Conservation (phyloP, 2,888 invertebrate genomes). For the Polydrusus cervinus region DNA sequence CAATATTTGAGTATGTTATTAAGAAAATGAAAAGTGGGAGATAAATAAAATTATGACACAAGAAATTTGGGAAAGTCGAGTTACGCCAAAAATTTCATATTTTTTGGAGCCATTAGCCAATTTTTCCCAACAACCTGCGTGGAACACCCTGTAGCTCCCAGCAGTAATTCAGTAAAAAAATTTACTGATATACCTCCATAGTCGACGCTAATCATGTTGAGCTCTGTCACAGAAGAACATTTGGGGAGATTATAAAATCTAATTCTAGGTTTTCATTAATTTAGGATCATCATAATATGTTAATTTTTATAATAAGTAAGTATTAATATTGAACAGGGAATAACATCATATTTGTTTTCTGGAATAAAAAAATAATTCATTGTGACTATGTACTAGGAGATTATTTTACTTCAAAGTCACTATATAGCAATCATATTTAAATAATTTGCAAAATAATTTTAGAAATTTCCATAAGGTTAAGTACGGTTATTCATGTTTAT, state of each 20-base stretch:
- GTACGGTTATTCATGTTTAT: not conserved
- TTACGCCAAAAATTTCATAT: not conserved
- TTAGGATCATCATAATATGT: no score
- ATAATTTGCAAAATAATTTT: not conserved
- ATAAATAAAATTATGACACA: not conserved
- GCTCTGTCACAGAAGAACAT: no score
- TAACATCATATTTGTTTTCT: no score
- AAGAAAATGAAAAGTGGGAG: not conserved
- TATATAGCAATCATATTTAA: not conserved
- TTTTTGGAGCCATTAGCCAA: not conserved
- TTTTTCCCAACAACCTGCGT: no score
- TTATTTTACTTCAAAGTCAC: not conserved
- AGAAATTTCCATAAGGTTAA: slow-evolving; percentile 4
- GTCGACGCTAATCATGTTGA: no score
- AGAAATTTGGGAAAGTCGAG: not conserved
- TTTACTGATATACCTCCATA: no score
- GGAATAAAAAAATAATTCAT: not conserved
- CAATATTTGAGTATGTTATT: not conserved
- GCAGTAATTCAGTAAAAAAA: no score
- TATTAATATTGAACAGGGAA: no score
- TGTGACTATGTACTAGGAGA: not conserved
- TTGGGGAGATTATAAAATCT: no score
- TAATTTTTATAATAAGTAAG: no score
- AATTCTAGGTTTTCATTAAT: no score
- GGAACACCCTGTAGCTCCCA: not conserved